Evolutionary conservation across 2,113 vertebrate genomes (phyloP), one percentile per base, ranked within the genome.

Genomic region (Rattus norvegicus): DNA sequence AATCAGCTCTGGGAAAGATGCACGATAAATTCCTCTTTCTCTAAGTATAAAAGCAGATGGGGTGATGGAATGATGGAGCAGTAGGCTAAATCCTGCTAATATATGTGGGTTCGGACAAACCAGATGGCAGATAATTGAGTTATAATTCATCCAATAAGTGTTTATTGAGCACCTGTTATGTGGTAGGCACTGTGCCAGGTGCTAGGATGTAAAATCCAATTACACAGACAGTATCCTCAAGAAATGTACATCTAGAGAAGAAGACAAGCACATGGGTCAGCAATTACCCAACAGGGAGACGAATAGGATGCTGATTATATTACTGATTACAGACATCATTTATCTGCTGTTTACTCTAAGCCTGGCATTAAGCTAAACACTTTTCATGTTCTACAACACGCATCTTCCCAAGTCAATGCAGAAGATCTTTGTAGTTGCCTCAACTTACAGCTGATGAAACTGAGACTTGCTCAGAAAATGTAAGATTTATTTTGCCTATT

Each of bases 131-230:
- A 97, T 98, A 97, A 98, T 97, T 98, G 96, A 97, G 96, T 98
- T 98, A 97, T 98, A 98, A 98, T 97, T 98, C 97, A 97, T 97
- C 91, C 97, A 97, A 96, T 97, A 98, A 98, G 96, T 96, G 97
- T 97, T 98, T 98, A 97, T 97, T 98, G 97, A 98, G 97, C 97
- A 97, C 98, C 97, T 97, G 97, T 97, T 98, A 97, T 95, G 52
- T 96, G 93, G 92, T 88, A 95, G 97, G 97, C 96, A 96, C 91
- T 39, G 88, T 96, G 97, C 97, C 97, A 98, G 95, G 95, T 97
- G 95, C 90, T 95, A 76, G 81, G 88, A 91, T 94, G 94, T 97
- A 96, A 98, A 97, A 97, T 95, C 85, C 95, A 97, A 97, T 97
- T 97, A 98, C 76, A 61, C 93, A 95, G 90, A 93, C 87, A 95